Conservation (phyloP, 2,113 vertebrate genomes). For the Embiotoca jacksoni region DNA sequence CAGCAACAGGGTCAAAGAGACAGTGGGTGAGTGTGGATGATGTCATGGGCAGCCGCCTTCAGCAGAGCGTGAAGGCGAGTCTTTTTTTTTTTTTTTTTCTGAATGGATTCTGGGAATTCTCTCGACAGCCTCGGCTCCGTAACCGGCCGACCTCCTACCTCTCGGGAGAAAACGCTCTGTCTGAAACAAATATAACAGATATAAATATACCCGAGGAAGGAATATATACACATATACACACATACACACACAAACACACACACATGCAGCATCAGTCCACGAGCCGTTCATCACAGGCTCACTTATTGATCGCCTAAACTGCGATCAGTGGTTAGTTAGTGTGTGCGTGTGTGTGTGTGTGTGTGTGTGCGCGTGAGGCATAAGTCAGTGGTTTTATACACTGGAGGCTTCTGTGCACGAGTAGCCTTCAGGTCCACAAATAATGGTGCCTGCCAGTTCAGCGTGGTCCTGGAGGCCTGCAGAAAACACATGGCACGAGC, state of each 20-base stretch:
- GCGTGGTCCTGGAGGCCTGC: conserved; percentile 28
- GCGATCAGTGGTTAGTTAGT: not conserved
- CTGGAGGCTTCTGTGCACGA: conserved; percentile 27
- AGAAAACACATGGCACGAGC: conserved; percentile 37
- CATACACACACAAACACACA: conserved; percentile 2
- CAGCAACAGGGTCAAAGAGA: conserved; percentile 56
- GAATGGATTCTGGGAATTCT: conserved; percentile 54
- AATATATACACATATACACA: not conserved
- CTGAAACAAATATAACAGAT: conserved; percentile 57
- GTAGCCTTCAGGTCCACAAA: conserved; percentile 27
- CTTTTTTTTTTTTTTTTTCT: conserved; percentile 49
- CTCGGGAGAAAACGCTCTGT: conserved; percentile 19
- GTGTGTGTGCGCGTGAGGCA: conserved; percentile 4
- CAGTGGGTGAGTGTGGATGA: conserved; percentile 53
- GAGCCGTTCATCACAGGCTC: conserved; percentile 16
- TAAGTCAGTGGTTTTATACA: conserved; percentile 33
- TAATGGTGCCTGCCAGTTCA: conserved; percentile 43
- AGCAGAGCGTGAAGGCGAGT: conserved; percentile 36
- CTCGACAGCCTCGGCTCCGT: conserved; percentile 18
- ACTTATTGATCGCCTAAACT: conserved; percentile 31
- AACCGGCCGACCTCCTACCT: conserved; percentile 30
- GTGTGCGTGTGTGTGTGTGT: not conserved
- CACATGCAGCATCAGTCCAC: conserved; percentile 32
- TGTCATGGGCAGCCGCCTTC: conserved; percentile 57
- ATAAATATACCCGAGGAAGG: conserved; percentile 24